Evolutionary conservation across 2,888 invertebrate species (phyloP).

Genomic region (Oligia strigilis): DNA sequence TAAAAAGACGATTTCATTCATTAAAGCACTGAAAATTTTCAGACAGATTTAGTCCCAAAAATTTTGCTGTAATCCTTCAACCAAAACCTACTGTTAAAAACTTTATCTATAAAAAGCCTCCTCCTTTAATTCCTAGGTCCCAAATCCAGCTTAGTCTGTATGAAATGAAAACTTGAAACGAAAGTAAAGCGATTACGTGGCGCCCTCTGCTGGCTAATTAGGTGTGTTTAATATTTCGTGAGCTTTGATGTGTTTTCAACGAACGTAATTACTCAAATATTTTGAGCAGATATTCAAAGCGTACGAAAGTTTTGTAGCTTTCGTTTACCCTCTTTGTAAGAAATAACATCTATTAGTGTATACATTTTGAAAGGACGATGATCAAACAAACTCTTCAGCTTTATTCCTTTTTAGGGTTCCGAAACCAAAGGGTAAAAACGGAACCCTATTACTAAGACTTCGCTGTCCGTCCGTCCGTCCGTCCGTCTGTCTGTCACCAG

Average conservation of each 20-base stretch:
- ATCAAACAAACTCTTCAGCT: too few species aligned
- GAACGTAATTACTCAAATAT: constrained; percentile 20
- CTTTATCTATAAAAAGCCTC: not conserved
- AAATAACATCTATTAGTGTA: not conserved
- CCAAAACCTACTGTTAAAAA: not conserved
- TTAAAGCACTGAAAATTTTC: not conserved
- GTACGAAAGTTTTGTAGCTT: constrained; percentile 1
- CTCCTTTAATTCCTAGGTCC: constrained; percentile 24
- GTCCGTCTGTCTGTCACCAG: too few species aligned
- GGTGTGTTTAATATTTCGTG: constrained; percentile 32
- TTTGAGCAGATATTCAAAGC: constrained; percentile 26
- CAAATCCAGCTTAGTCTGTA: constrained; percentile 11
- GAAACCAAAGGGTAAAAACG: too few species aligned
- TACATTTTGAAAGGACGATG: not conserved
- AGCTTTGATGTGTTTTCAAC: constrained; percentile 32
- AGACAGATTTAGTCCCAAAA: not conserved
- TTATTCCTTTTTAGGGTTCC: too few species aligned
- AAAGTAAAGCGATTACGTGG: constrained; percentile 29
- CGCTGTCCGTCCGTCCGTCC: too few species aligned
- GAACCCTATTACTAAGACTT: too few species aligned
- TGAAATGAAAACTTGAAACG: constrained; percentile 30
- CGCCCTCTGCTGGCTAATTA: constrained; percentile 49
- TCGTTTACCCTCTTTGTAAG: not conserved
- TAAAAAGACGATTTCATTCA: not conserved
- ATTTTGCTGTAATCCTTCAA: not conserved